Conservation (phyloP, 1,140 invertebrate genomes). For the Magallana ariakensis region DNA sequence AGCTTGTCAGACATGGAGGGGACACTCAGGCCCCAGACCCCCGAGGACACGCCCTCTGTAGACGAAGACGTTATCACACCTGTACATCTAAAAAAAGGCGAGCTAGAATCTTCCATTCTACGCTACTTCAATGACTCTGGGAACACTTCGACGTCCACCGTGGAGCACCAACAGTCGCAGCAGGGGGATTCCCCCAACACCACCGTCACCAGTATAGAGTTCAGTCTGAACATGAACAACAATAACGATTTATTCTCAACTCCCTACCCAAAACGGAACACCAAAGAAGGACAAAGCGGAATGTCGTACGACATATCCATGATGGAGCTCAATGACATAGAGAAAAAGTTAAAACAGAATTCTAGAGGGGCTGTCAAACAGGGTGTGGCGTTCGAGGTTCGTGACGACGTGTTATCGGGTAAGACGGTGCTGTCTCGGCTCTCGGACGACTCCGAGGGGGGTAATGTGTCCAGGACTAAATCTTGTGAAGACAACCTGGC, state of each 20-base stretch:
- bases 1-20: slow-evolving; percentile 58
- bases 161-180: not conserved
- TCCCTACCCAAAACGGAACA: slow-evolving; percentile 60
- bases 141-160: not conserved
- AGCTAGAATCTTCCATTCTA: slow-evolving; percentile 27
- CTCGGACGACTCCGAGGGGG: slow-evolving; percentile 32
- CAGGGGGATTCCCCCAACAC: slow-evolving; percentile 43
- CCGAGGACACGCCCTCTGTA: slow-evolving; percentile 25
- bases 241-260: slow-evolving; percentile 60
- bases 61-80: slow-evolving; percentile 60
- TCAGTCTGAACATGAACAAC: slow-evolving; percentile 58
- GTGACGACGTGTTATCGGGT: slow-evolving; percentile 69
- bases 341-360: slow-evolving; percentile 59
- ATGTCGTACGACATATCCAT: slow-evolving; percentile 66
- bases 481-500: slow-evolving; percentile 56
- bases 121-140: not conserved
- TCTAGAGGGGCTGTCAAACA: slow-evolving; percentile 51
- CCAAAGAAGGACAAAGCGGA: slow-evolving; percentile 59
- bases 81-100: slow-evolving; percentile 33
- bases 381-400: slow-evolving; percentile 70
- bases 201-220: slow-evolving; percentile 43
- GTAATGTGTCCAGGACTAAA: slow-evolving; percentile 43
- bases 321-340: slow-evolving; percentile 62
- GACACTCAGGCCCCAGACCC: slow-evolving; percentile 51
- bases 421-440: slow-evolving; percentile 52